phyloP scores from a whole-genome alignment of 2,113 vertebrate species.

The Gymnarchus niloticus region DNA sequence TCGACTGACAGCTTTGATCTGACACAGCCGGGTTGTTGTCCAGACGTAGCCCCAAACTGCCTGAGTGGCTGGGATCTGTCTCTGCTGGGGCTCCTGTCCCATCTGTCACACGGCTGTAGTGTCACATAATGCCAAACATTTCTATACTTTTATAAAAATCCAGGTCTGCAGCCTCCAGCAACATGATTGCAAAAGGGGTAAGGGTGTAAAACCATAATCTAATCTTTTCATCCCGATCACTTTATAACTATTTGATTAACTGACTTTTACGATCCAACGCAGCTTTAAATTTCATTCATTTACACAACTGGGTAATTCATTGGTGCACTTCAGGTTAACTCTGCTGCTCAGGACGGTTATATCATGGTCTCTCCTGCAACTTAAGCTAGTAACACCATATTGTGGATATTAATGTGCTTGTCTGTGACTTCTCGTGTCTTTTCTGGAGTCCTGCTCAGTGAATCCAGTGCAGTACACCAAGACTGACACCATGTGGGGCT shows the following conservation, averaged over 20 bases:
- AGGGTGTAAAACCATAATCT: too few relatives aligned
- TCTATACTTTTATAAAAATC: neutral
- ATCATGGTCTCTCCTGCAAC: neutral
- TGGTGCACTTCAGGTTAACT: neutral
- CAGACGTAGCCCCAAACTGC: too few relatives aligned
- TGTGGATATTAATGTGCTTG: neutral
- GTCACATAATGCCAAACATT: neutral
- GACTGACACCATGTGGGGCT: constrained; percentile 1
- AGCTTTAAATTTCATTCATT: neutral
- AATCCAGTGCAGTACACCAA: neutral
- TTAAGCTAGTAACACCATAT: neutral
- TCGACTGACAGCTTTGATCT: too few relatives aligned
- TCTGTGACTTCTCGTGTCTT: neutral
- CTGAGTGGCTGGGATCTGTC: too few relatives aligned
- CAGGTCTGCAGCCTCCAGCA: too few relatives aligned
- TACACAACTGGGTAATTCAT: neutral
- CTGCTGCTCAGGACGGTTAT: neutral
- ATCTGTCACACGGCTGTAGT: neutral
- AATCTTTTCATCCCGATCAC: too few relatives aligned
- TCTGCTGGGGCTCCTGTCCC: neutral
- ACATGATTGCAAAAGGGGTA: too few relatives aligned
- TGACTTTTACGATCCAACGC: too few relatives aligned
- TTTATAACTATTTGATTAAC: too few relatives aligned
- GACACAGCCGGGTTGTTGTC: too few relatives aligned
- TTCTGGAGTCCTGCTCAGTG: neutral